phyloP scores from a whole-genome alignment of 2,113 vertebrate species.

The Solea senegalensis region DNA sequence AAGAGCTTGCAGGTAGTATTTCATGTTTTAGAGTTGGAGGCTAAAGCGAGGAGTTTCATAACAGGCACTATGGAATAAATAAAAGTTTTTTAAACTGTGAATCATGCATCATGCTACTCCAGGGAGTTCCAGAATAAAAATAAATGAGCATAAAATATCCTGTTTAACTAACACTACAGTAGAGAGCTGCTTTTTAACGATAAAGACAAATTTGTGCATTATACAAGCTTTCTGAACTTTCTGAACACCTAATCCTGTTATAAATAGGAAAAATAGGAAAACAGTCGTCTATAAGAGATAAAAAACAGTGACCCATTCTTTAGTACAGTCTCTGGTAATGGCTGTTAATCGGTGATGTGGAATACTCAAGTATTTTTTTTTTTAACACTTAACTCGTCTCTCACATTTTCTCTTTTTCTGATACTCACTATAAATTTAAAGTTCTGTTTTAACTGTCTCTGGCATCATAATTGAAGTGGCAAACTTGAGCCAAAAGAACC shows the following conservation, averaged over 20 bases:
- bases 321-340: too few relatives aligned
- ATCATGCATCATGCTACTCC: neutral
- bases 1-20: neutral
- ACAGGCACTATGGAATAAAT: neutral
- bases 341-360: too few relatives aligned
- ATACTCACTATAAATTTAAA: constrained; percentile 2
- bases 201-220: too few relatives aligned
- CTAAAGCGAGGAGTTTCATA: neutral
- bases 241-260: too few relatives aligned
- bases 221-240: too few relatives aligned
- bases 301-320: too few relatives aligned
- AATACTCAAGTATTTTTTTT: too few relatives aligned
- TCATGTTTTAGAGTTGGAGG: neutral
- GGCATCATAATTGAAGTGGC: constrained; percentile 39
- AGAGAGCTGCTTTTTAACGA: too few relatives aligned
- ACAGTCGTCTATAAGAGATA: too few relatives aligned
- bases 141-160: neutral
- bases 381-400: neutral
- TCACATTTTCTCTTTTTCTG: constrained; percentile 4
- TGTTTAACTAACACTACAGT: neutral
- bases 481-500: constrained; percentile 47
- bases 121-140: neutral
- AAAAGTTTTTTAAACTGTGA: neutral
- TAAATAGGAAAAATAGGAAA: too few relatives aligned
- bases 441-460: constrained; percentile 3